Conservation (phyloP, 2,888 invertebrate genomes). For the Nebria salina region DNA sequence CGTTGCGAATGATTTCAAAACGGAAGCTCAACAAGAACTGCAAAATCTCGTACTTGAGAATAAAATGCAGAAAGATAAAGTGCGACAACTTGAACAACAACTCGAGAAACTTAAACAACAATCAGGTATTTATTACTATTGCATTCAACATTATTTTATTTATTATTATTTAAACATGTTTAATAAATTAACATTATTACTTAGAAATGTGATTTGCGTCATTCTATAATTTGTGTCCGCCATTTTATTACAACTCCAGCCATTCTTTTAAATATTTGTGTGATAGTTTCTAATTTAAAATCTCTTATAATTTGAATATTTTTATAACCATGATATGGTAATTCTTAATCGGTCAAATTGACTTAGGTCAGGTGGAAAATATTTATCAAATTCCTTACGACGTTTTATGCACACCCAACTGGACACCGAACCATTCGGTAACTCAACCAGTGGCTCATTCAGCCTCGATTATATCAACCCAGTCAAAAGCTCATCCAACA, state of each 20-base stretch:
- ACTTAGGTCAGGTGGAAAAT: conserved; percentile 28
- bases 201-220: too few relatives aligned
- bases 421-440: background rate
- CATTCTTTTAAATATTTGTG: too few relatives aligned
- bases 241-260: too few relatives aligned
- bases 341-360: background rate
- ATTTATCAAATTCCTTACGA: conserved; percentile 12
- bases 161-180: too few relatives aligned
- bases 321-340: background rate
- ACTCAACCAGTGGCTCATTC: background rate
- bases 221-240: too few relatives aligned
- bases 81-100: conserved; percentile 80
- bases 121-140: conserved; percentile 21
- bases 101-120: conserved; percentile 81
- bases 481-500: background rate
- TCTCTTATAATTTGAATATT: too few relatives aligned
- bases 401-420: conserved; percentile 4
- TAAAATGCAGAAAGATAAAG: conserved; percentile 79
- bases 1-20: conserved; percentile 96
- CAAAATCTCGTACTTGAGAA: conserved; percentile 85
- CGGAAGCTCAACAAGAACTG: conserved; percentile 88
- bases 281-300: too few relatives aligned
- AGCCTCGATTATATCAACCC: background rate
- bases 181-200: too few relatives aligned
- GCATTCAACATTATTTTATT: background rate